phyloP scores from a whole-genome alignment of 2,113 vertebrate species.

The Zosterops borbonicus region DNA sequence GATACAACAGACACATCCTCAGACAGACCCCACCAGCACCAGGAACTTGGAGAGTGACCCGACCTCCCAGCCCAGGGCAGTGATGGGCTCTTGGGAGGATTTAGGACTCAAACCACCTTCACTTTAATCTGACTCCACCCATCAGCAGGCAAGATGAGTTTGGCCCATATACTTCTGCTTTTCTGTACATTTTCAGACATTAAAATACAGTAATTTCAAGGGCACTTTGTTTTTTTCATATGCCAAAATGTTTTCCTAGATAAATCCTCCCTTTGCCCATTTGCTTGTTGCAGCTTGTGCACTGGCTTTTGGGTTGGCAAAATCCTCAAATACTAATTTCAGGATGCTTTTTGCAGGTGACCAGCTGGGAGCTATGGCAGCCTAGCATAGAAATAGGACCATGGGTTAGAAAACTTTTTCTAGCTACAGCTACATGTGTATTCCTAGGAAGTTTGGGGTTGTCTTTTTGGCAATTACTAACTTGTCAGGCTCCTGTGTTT shows the following conservation, averaged over 20 bases:
- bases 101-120: not conserved
- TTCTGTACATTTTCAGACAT: not conserved
- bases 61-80: not conserved
- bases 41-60: not conserved
- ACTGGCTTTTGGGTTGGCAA: not conserved
- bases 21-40: not conserved
- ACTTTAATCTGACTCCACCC: not conserved
- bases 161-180: not conserved
- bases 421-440: not conserved
- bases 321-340: not conserved
- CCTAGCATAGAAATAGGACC: not conserved
- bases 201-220: not conserved
- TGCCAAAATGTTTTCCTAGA: not conserved
- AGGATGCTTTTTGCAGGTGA: not conserved
- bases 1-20: not conserved
- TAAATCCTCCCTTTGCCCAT: not conserved
- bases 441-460: not conserved
- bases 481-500: not conserved
- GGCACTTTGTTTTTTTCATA: fast-evolving
- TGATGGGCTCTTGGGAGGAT: not conserved
- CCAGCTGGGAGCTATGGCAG: not conserved
- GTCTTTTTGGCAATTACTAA: not conserved
- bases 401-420: not conserved
- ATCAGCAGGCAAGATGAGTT: not conserved
- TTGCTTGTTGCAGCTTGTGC: not conserved